Evolutionary conservation across 2,113 vertebrate species (phyloP), one percentile per base, ranked within the genome.

Genomic region (Martes martes): DNA sequence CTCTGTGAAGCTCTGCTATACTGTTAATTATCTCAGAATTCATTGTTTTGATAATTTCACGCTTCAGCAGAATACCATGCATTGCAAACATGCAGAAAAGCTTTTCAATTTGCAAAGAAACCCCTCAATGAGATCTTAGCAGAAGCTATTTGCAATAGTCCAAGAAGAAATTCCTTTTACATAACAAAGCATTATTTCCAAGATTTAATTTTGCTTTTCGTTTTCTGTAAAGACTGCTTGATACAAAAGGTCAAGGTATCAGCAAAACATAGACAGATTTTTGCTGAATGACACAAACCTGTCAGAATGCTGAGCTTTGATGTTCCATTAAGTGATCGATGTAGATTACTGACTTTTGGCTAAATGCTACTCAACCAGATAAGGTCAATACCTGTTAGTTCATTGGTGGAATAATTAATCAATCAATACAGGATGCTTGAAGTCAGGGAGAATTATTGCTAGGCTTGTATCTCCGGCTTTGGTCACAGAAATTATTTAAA

Each of bases 321-420:
- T 99, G 99, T 99, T 99, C 99, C 99, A 99, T 99, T 99, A 99
- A 99, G 99, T 99, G 99, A 99, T 99, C 99, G 98, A 99, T 99
- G 99, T 97, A 98, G 99, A 99, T 99, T 99, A 99, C 99, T 98
- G 99, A 99, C 98, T 99, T 99, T 99, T 98, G 98, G 98, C 98
- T 99, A 99, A 99, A 99, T 99, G 99, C 98, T 99, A 97, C 98
- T 99, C 98, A 99, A 99, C 99, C 99, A 99, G 98, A 98, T 98
- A 99, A 99, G 99, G 99, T 99, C 99, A 99, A 99, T 99, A 99
- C 99, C 99, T 99, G 99, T 99, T 99, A 99, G 99, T 99, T 99
- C 99, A 99, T 99, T 99, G 99, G 99, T 99, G 98, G 99, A 99
- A 99, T 99, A 99, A 99, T 99, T 99, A 99, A 99, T 99, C 98